Percentiles rank a stretch among this genome's conserved stretches.
Evolutionary conservation across 2,888 invertebrate genomes (phyloP).

Genomic region (Isoperla grammatica): DNA sequence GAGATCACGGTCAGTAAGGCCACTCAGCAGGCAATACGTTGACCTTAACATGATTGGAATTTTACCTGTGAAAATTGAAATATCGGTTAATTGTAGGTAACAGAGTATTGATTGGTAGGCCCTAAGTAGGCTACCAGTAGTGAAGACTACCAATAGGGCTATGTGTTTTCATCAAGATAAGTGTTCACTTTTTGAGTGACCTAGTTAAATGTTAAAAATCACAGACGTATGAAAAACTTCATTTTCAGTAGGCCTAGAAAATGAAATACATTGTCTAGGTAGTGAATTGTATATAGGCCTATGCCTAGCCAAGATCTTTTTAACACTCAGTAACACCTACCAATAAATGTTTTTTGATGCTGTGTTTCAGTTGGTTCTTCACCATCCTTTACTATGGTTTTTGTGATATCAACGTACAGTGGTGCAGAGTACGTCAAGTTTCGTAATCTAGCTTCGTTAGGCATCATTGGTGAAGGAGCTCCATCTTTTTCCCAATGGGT

Average conservation of each 20-base stretch:
- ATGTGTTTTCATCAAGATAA: too few relatives aligned
- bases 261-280: too few relatives aligned
- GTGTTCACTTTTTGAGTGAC: too few relatives aligned
- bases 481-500: slow-evolving; percentile 99
- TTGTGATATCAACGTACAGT: slow-evolving; percentile 97
- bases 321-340: slow-evolving; percentile 40
- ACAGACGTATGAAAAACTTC: too few relatives aligned
- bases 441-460: slow-evolving; percentile 94
- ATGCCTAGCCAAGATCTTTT: too few relatives aligned
- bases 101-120: too few relatives aligned
- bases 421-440: slow-evolving; percentile 98
- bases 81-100: too few relatives aligned
- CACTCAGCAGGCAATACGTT: slow-evolving; percentile 91
- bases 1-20: slow-evolving; percentile 96
- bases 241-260: too few relatives aligned
- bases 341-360: slow-evolving; percentile 65
- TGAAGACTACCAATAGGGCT: too few relatives aligned
- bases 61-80: slow-evolving; percentile 59
- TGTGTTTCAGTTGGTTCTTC: slow-evolving; percentile 77
- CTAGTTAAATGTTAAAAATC: too few relatives aligned
- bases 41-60: slow-evolving; percentile 99
- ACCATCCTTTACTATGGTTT: slow-evolving; percentile 87
- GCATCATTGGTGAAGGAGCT: slow-evolving; percentile 99
- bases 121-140: too few relatives aligned
- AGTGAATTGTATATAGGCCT: too few relatives aligned